phyloP scores from a whole-genome alignment of 1,140 invertebrate genomes.

The Chrysoperla carnea region DNA sequence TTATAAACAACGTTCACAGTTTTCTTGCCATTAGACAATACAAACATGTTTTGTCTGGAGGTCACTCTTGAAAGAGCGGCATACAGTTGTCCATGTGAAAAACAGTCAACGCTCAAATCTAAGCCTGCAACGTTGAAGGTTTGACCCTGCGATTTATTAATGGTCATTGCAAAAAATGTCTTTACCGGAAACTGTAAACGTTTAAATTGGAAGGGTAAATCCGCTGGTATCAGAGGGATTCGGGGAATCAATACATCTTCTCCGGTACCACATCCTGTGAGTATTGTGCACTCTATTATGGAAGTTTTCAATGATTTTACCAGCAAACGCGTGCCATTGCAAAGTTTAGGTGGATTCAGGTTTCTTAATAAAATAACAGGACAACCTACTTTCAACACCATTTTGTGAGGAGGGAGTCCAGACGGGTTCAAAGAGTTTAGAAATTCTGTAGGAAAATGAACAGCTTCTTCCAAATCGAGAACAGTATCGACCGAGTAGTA shows the following conservation, averaged over 20 bases:
- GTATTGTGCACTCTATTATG: constrained; percentile 11
- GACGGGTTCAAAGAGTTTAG: constrained; percentile 5
- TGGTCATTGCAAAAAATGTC: constrained; percentile 28
- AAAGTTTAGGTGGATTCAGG: constrained; percentile 21
- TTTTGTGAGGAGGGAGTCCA: constrained; percentile 19
- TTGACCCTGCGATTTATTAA: constrained; percentile 11
- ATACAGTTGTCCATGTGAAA: too few relatives aligned
- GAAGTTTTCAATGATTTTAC: constrained; percentile 12
- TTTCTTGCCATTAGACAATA: too few relatives aligned
- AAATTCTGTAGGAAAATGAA: constrained; percentile 11
- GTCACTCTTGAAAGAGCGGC: too few relatives aligned
- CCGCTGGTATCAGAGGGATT: constrained; percentile 16
- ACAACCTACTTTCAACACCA: constrained; percentile 12
- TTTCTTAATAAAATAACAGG: constrained; percentile 24
- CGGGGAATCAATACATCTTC: constrained; percentile 17
- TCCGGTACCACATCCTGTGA: constrained; percentile 11
- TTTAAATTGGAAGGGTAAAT: constrained; percentile 20
- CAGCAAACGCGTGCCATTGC: constrained; percentile 19
- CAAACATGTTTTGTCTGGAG: too few relatives aligned
- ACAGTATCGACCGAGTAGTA: too few relatives aligned
- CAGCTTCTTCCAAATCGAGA: constrained; percentile 7
- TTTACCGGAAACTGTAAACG: constrained; percentile 23
- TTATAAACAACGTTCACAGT: too few relatives aligned
- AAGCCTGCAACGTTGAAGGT: neutral
- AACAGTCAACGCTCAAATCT: too few relatives aligned